Base-by-base conservation (phyloP, 1,140 invertebrate species). In the Megalopta genalis region DNA sequence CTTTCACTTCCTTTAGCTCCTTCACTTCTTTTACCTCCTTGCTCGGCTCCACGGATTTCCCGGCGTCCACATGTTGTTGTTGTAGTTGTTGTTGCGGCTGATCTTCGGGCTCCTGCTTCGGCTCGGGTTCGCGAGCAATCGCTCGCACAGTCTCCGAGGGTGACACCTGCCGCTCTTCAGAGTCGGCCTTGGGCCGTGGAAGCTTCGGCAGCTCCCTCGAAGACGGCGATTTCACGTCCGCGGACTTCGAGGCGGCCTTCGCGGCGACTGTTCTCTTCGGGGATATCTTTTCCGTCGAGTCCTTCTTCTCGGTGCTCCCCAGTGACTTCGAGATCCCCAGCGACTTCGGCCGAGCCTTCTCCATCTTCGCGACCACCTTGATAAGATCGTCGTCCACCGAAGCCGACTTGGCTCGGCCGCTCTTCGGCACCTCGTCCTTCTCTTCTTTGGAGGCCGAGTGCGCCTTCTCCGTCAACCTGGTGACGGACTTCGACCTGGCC, bases 381-480 rank as follows among this genome's bases (percentile, higher is more conserved):
- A 92, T 91, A 68, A 91, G 46, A 8, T 92, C 91, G 49, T 93
- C 91, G 74, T 93, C 92, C n/a, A 93, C 88, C 0, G 92, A 93
- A 5, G 90, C 90, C 0, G 92, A 93, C 73, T 93, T 93, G 0
- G 88, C 84, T 10, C 91, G 87, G n/a, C 52, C 60, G 25, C 82
- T 46, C 42, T 14, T 46, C 42, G 80, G 89, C 0, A 77, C 60
- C 52, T 92, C 91, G n/a, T 90, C 91, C 32, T 84, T 87, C 6
- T 91, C 90, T 0, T 92, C 91, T 64, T 86, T 91, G 0, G 90
- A 89, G 0, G 75, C 71, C 0, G 87, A 90, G 62, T 91, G 88
- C 1, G 88, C 87, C 75, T 88, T 90, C 46, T 93, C 91, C 12
- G 88, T 82, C 25, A 93, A 80, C 71, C 90, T 87, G 3, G 81